Evolutionary conservation across 2,113 vertebrate species (phyloP), one percentile per base, ranked within the genome.

Genomic region (Platichthys flesus): DNA sequence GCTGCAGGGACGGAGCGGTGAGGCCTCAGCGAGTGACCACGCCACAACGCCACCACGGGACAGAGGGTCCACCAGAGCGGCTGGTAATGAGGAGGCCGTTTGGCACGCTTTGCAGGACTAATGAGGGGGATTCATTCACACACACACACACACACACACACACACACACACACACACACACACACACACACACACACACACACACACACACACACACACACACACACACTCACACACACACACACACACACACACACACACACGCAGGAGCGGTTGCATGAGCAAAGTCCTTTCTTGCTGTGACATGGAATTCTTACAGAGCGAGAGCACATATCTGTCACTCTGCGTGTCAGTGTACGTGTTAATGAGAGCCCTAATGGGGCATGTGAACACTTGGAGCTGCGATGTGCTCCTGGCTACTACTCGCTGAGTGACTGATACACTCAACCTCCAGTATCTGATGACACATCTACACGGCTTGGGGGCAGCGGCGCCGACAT

Each of bases 371-470:
- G 57, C 51, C 64, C 2, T 55, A 78, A 63, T 12, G 74, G 83
- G 79, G 63, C 16, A 64, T 81, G 82, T 79, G 72, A 85, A 83
- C 62, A 47, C 78, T 79, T 20, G 9, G 58, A 45, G 74, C 26
- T 47, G 69, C 67, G 69, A 78, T 61, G 55, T 65, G 72, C 81
- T 80, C 60, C 40, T 74, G 79, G 76, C 69, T 66, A 67, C 71
- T 49, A 31, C 51, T 77, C 18, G 74, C 16, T 76, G 88, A 93
- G 77, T 85, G 87, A 88, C 67, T 78, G 85, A 87, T 85, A 78
- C 55, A 54, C 67, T 78, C 69, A 37, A 57, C 37, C 62, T 71
- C 62, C 61, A 81, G 86, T 77, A 78, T 78, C 71, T 76, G 90
- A 79, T 83, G 88, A 88, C 85, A 86, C 81, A 83, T 85, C 26